Evolutionary conservation across 2,888 invertebrate species (phyloP).

Genomic region (Drosophila phalerata): DNA sequence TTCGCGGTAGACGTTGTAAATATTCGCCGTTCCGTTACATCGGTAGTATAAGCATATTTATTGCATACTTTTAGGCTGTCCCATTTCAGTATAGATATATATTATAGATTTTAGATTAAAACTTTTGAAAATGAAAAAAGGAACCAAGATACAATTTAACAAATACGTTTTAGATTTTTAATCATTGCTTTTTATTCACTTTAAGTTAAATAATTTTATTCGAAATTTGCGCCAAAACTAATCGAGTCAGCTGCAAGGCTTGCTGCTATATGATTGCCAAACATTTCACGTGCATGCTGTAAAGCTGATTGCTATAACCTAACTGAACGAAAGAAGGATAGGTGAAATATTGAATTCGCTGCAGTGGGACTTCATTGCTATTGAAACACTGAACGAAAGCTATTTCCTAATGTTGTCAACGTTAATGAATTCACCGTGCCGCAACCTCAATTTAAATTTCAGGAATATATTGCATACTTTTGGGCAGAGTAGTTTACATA

Average conservation of each 20-base stretch:
- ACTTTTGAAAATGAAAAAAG: too few species aligned
- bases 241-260: neutral
- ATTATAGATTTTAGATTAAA: too few species aligned
- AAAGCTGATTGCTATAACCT: neutral
- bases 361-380: neutral
- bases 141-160: too few species aligned
- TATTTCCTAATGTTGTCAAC: too few species aligned
- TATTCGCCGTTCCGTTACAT: too few species aligned
- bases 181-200: too few species aligned
- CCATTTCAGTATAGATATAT: too few species aligned
- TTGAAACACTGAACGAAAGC: neutral
- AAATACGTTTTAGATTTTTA: too few species aligned
- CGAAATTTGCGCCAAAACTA: neutral
- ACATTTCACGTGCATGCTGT: neutral
- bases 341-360: constrained; percentile 2
- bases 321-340: neutral
- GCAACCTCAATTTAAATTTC: neutral
- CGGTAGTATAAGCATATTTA: too few species aligned
- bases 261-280: neutral
- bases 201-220: too few species aligned
- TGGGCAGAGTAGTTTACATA: neutral
- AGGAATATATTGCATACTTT: neutral
- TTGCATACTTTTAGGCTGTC: too few species aligned
- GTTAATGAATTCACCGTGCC: neutral
- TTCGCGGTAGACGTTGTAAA: too few species aligned